Evolutionary conservation across 2,888 invertebrate genomes (phyloP).

Genomic region (Anodontia alba): DNA sequence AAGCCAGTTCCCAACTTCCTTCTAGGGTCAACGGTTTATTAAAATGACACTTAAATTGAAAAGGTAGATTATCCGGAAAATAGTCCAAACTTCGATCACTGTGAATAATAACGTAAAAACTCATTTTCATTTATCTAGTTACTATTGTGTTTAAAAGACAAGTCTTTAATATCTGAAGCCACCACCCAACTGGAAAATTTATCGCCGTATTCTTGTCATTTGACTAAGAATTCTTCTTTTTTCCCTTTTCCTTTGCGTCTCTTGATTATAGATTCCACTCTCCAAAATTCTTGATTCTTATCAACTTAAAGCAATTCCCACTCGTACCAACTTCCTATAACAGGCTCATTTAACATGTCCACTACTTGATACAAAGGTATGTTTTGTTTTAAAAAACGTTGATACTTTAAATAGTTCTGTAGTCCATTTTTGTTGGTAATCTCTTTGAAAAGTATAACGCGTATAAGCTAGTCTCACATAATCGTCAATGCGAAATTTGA

Average conservation of each 20-base stretch:
- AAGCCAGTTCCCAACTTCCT: not conserved
- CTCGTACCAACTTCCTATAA: constrained; percentile 16
- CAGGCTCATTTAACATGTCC: constrained; percentile 5
- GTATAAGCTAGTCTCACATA: constrained; percentile 34
- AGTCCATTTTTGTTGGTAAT: constrained; percentile 55
- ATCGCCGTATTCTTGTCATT: not conserved
- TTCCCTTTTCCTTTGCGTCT: too few species aligned
- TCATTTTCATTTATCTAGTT: not conserved
- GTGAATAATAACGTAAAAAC: constrained; percentile 4
- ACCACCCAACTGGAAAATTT: too few species aligned
- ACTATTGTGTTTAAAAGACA: not conserved
- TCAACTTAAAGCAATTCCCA: not conserved
- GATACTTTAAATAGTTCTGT: constrained; percentile 42
- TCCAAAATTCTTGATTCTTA: not conserved
- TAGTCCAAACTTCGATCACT: constrained; percentile 6
- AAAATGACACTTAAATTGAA: constrained; percentile 25
- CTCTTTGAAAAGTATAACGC: constrained; percentile 44
- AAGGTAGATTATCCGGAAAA: constrained; percentile 21
- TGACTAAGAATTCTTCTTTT: constrained; percentile 1
- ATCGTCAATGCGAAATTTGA: constrained; percentile 43
- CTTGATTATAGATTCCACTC: not conserved
- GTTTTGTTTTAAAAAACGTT: constrained; percentile 24
- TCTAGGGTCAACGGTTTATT: not conserved
- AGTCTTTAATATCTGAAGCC: too few species aligned
- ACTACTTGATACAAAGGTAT: constrained; percentile 17